Conservation (phyloP, 2,888 invertebrate genomes). For the Protonemura montana region DNA sequence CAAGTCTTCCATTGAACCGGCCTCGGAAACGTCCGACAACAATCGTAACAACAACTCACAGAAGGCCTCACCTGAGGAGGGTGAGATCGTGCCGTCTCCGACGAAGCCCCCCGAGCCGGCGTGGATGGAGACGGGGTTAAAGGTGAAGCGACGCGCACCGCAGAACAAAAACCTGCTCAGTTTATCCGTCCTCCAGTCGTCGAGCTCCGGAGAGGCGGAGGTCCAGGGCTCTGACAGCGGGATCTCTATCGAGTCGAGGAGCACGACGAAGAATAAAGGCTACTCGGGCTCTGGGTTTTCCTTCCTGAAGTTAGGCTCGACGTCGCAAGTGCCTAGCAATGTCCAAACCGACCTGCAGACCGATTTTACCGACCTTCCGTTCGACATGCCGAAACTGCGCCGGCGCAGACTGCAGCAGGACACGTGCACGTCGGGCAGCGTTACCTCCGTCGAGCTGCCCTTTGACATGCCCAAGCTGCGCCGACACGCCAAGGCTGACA, state of each 20-base stretch:
- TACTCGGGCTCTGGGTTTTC: conserved; percentile 38
- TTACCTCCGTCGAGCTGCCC: conserved; percentile 65
- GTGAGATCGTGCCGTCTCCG: conserved; percentile 55
- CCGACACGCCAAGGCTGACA: conserved; percentile 55
- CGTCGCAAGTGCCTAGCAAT: not conserved
- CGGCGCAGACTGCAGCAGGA: conserved; percentile 60
- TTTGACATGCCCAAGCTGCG: conserved; percentile 90
- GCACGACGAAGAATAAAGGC: conserved; percentile 74
- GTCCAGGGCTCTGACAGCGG: conserved; percentile 89
- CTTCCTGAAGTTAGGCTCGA: conserved; percentile 47
- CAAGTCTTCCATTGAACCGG: conserved; percentile 87
- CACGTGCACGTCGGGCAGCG: conserved; percentile 38
- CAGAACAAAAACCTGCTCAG: conserved; percentile 81
- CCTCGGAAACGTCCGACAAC: conserved; percentile 82
- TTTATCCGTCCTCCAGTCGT: conserved; percentile 68
- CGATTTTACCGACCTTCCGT: conserved; percentile 71
- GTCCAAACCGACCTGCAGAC: conserved; percentile 39
- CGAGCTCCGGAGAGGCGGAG: conserved; percentile 71
- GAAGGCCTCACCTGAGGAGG: conserved; percentile 77
- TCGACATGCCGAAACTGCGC: conserved; percentile 90
- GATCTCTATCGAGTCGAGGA: conserved; percentile 84
- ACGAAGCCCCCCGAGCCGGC: conserved; percentile 54
- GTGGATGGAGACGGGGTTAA: conserved; percentile 62
- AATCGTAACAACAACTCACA: conserved; percentile 81
- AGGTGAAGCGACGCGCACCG: conserved; percentile 71